phyloP scores from a whole-genome alignment of 2,888 invertebrate genomes.

The Carpatolechia fugitivella region DNA sequence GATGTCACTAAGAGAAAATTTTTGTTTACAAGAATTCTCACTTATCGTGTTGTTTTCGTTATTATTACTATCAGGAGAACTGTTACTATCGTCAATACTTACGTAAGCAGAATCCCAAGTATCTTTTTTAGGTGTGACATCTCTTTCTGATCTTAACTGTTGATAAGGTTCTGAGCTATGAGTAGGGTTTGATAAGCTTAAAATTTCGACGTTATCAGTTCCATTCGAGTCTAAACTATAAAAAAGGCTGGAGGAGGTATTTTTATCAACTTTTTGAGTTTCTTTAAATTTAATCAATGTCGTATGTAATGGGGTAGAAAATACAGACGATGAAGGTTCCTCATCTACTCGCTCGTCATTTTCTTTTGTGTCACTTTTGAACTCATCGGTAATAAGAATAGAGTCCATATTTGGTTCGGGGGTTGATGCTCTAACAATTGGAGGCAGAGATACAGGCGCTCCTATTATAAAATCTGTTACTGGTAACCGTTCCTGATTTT shows the following conservation, averaged over 20 bases:
- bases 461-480: constrained; percentile 72
- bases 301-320: constrained; percentile 37
- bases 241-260: constrained; percentile 38
- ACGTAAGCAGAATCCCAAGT: constrained; percentile 77
- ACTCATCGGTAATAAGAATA: constrained; percentile 36
- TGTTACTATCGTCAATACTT: constrained; percentile 73
- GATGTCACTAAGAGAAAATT: constrained; percentile 38
- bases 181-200: constrained; percentile 37
- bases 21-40: constrained; percentile 47
- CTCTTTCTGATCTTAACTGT: constrained; percentile 32
- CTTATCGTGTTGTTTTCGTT: constrained; percentile 47
- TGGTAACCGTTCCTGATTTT: constrained; percentile 34
- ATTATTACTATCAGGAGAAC: constrained; percentile 65
- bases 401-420: constrained; percentile 55
- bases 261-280: constrained; percentile 8
- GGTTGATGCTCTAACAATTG: constrained; percentile 50
- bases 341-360: constrained; percentile 18
- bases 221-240: constrained; percentile 54
- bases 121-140: constrained; percentile 60
- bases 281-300: constrained; percentile 22
- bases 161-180: constrained; percentile 38
- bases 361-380: constrained; percentile 21
- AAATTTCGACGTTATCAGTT: constrained; percentile 40
- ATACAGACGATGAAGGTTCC: constrained; percentile 25
- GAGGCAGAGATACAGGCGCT: constrained; percentile 72